These are phyloP conservation scores for Entelurus aequoreus DNA, from an alignment of 2,113 vertebrate genomes.

Conservation along the genomic window DNA sequence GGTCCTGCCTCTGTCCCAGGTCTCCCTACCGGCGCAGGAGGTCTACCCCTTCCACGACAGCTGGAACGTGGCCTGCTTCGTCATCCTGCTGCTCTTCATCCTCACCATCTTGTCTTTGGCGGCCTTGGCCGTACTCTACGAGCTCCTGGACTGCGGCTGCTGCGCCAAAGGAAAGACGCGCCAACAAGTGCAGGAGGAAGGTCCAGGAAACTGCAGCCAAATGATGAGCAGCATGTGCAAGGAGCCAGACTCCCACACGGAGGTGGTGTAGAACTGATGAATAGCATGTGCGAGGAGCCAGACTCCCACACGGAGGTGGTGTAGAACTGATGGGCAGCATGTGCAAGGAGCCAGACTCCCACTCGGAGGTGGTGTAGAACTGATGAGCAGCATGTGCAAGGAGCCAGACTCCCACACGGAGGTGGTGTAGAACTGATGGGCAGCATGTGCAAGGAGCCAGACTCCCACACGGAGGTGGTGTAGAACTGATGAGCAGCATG, in stretches of 20 bases:
- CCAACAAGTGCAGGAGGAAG: conserved; percentile 77
- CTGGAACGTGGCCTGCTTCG: conserved; percentile 94
- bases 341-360: no score
- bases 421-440: no score
- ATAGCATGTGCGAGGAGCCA: conserved; percentile 70
- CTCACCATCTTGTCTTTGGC: conserved; percentile 88
- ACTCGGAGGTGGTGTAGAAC: no score
- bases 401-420: no score
- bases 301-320: conserved; percentile 74
- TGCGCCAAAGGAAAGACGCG: conserved; percentile 89
- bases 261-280: conserved; percentile 73
- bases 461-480: no score
- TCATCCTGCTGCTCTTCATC: conserved; percentile 92
- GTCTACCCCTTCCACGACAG: conserved; percentile 93
- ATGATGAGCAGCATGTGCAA: conserved; percentile 80
- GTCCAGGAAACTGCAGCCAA: conserved; percentile 76
- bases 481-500: no score
- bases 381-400: no score
- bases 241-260: conserved; percentile 64
- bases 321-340: no score
- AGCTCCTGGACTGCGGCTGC: conserved; percentile 90
- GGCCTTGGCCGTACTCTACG: conserved; percentile 87
- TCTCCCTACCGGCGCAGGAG: conserved; percentile 85
- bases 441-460: no score
- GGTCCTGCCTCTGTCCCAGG: conserved; percentile 64